Percentiles rank a stretch among this genome's conserved stretches.
Evolutionary conservation across 2,797 vertebrate species (phyloP).

Genomic region (Phrynocephalus vlangalii): DNA sequence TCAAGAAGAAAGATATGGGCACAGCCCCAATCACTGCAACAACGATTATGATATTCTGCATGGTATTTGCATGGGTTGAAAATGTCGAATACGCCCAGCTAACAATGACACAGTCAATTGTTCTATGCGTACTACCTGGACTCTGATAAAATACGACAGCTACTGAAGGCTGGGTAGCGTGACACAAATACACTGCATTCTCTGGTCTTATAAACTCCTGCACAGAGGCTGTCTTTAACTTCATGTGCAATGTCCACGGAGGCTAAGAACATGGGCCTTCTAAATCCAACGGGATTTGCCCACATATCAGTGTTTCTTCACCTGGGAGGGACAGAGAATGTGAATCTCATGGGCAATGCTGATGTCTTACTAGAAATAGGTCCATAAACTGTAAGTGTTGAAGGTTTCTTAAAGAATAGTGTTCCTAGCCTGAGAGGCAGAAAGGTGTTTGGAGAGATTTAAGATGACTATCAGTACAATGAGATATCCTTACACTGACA

Average conservation of each 20-base stretch:
- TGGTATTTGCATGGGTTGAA: neutral
- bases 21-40: neutral
- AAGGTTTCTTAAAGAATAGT: neutral
- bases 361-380: neutral
- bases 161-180: neutral
- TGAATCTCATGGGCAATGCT: neutral
- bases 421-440: neutral
- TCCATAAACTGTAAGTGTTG: neutral
- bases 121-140: neutral
- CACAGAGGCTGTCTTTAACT: neutral
- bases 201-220: no score
- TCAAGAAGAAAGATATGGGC: neutral
- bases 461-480: neutral
- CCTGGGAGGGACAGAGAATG: neutral
- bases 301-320: neutral
- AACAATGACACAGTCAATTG: neutral
- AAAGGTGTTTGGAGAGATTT: neutral
- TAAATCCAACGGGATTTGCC: neutral
- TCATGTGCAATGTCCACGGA: neutral
- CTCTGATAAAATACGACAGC: neutral
- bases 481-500: neutral
- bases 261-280: neutral
- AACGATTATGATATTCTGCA: neutral
- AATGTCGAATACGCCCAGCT: neutral
- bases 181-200: no score